A percentile compares a stretch with the other conserved stretches of the same genome.
These are phyloP conservation scores for Sorex maritimensis DNA, from an alignment of 2,797 vertebrate genomes.

Conservation along the genomic window DNA sequence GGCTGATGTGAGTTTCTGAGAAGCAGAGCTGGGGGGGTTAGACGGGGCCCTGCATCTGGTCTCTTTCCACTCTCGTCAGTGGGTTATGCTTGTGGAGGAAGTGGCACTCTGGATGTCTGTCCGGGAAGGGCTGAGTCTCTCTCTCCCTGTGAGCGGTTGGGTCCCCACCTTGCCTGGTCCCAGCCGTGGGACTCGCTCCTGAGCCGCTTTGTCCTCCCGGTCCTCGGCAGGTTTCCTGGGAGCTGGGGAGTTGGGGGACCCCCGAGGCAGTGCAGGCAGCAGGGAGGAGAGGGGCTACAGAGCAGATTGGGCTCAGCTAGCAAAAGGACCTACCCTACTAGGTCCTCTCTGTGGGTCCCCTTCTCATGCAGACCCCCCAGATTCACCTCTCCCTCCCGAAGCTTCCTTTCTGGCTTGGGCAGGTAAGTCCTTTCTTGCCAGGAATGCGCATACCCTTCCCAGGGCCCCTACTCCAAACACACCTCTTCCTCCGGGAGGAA, in stretches of 20 bases:
- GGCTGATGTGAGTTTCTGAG: neutral
- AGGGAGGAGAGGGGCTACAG: neutral
- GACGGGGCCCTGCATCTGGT: neutral
- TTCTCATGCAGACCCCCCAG: conserved; percentile 12
- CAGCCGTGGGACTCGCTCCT: neutral
- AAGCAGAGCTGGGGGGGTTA: neutral
- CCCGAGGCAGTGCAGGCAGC: neutral
- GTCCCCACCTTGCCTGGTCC: neutral
- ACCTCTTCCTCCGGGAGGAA: conserved; percentile 59
- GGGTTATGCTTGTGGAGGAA: neutral
- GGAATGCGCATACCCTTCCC: conserved; percentile 67
- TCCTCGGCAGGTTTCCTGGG: conserved; percentile 57
- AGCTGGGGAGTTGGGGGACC: conserved; percentile 21
- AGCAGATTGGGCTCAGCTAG: neutral
- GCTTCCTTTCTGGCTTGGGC: conserved; percentile 65
- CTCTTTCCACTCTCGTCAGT: neutral
- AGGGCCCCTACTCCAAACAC: conserved; percentile 71
- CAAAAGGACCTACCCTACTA: neutral
- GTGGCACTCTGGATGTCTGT: neutral
- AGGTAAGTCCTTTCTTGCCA: conserved; percentile 70
- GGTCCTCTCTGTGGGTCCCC: neutral
- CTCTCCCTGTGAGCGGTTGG: neutral
- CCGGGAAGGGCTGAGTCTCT: neutral
- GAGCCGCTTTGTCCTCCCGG: neutral
- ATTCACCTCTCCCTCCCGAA: conserved; percentile 31